phyloP scores from a whole-genome alignment of 1,140 invertebrate genomes.

The Popillia japonica region DNA sequence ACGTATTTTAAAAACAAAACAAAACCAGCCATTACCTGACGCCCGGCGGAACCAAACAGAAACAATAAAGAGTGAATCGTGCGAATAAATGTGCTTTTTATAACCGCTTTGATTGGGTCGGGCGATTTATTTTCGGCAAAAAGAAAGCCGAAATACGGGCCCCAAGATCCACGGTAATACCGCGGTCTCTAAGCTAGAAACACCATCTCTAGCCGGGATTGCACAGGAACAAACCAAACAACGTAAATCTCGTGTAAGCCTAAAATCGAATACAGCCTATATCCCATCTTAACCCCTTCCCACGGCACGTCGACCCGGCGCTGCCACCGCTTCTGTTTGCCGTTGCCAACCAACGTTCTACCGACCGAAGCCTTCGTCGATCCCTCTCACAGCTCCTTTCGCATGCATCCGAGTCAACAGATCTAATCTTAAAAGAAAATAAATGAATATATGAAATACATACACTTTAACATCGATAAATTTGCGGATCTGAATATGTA shows the following conservation, averaged over 20 bases:
- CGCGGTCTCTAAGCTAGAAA: conserved; percentile 33
- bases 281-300: conserved; percentile 43
- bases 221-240: conserved; percentile 47
- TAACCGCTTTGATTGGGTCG: conserved; percentile 28
- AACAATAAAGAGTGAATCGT: conserved; percentile 19
- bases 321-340: not conserved
- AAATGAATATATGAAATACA: conserved; percentile 40
- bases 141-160: conserved; percentile 27
- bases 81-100: conserved; percentile 31
- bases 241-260: conserved; percentile 48
- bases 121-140: conserved; percentile 21
- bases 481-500: conserved; percentile 8
- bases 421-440: conserved; percentile 43
- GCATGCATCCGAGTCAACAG: conserved; percentile 33
- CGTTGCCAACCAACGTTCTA: not conserved
- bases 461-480: conserved; percentile 39
- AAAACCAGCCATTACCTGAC: not conserved
- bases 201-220: conserved; percentile 39
- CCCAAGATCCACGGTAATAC: conserved; percentile 24
- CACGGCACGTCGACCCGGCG: not conserved
- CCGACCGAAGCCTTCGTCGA: not conserved
- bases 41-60: not conserved
- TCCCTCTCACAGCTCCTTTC: not conserved
- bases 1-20: not conserved
- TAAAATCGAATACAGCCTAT: conserved; percentile 48